Evolutionary conservation across 2,888 invertebrate genomes (phyloP).

Genomic region (Stenichneumon culpator): DNA sequence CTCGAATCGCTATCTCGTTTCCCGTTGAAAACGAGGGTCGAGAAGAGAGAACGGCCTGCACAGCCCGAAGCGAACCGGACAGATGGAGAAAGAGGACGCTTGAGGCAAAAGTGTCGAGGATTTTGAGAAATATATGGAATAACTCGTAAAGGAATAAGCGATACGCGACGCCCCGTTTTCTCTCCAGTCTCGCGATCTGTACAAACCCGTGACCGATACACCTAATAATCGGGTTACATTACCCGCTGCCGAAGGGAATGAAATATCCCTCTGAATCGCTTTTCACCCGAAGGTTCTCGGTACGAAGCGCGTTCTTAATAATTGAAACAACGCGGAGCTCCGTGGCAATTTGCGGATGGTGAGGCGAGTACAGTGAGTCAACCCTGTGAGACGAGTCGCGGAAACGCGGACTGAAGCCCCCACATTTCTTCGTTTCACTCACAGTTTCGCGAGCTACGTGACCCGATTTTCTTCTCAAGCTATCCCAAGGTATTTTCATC

Average conservation of each 20-base stretch:
- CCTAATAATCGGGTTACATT: constrained; percentile 69
- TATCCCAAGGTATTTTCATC: background rate
- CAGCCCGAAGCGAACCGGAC: constrained; percentile 31
- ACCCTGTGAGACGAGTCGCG: background rate
- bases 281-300: constrained; percentile 46
- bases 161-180: constrained; percentile 37
- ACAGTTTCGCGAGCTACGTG: constrained; percentile 3
- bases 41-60: constrained; percentile 40
- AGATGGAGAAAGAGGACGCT: background rate
- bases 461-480: constrained; percentile 12
- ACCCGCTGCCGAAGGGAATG: constrained; percentile 42
- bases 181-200: background rate
- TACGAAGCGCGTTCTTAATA: constrained; percentile 48
- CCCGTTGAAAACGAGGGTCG: constrained; percentile 63
- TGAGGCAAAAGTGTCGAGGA: constrained; percentile 43
- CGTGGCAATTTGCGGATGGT: constrained; percentile 29
- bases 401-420: background rate
- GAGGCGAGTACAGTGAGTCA: constrained; percentile 1
- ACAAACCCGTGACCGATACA: constrained; percentile 55
- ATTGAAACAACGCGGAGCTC: constrained; percentile 44
- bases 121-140: constrained; percentile 67
- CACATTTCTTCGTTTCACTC: constrained; percentile 6
- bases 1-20: constrained; percentile 75
- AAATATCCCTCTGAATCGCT: constrained; percentile 59
- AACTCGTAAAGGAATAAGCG: constrained; percentile 55